Evolutionary conservation across 1,140 invertebrate genomes (phyloP).

Genomic region (Harlomillsia oculata): DNA sequence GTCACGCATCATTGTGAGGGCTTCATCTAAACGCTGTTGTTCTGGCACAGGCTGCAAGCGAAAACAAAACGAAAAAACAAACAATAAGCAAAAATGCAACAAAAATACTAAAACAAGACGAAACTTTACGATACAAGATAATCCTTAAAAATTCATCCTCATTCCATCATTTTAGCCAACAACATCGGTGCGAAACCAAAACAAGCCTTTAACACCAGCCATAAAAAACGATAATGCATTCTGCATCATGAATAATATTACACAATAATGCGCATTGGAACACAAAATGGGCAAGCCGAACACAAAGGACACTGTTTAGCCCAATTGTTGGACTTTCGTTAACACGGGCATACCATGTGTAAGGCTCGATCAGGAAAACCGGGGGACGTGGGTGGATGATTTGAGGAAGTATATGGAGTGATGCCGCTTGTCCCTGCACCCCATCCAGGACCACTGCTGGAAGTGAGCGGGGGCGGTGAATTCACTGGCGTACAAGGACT

Average conservation of each 20-base stretch:
- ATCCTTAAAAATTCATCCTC: no score
- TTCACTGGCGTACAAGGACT: constrained; percentile 80
- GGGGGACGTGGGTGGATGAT: constrained; percentile 45
- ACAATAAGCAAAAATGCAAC: constrained; percentile 39
- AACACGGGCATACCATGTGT: constrained; percentile 36
- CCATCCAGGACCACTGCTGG: constrained; percentile 38
- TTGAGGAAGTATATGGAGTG: constrained; percentile 37
- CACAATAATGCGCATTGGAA: no score
- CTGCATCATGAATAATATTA: no score
- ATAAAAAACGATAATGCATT: no score
- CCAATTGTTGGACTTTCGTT: no score
- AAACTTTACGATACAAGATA: no score
- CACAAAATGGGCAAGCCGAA: no score
- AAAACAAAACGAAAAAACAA: constrained; percentile 21
- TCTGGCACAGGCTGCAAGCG: constrained; percentile 52
- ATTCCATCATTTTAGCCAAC: no score
- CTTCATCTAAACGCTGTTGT: constrained; percentile 75
- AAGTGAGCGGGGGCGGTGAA: constrained; percentile 59
- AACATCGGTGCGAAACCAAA: no score
- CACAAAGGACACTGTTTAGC: no score
- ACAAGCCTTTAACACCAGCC: no score
- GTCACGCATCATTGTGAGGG: constrained; percentile 76
- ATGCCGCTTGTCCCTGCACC: constrained; percentile 26
- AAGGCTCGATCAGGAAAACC: constrained; percentile 34
- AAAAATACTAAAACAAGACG: not conserved